Base-by-base conservation (phyloP, 2,113 vertebrate species). In the Pomatorhinus ruficollis region DNA sequence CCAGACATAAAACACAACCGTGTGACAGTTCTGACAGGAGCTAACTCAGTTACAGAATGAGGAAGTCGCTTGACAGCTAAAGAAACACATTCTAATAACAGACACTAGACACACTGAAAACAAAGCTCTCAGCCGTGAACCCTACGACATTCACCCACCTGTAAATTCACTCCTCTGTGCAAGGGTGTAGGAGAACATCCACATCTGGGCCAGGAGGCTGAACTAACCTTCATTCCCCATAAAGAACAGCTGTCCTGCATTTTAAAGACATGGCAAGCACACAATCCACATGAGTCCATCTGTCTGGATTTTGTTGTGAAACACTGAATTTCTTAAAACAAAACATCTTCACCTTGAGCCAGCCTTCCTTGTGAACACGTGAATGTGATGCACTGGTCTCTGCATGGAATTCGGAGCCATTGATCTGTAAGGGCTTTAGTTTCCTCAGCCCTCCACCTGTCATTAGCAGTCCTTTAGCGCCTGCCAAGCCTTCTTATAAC, bases 111-210 rank as follows among this genome's bases (percentile, higher is more conserved):
- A 59, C 28, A 10, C 39, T 24, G n/a, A 68, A 86, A 92, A 61
- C 39, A 90, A 69, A 87, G 30, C 52, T 86, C 68, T 88, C 39
- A 65, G 1, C 39, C 1, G 1, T 22, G 27, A 78, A 12, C 56
- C 56, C 17, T 25, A 7, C 5, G 4, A 61, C 25, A 14, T 37
- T 47, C 23, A 75, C 19, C 5, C 11, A 27, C 16, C 17, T 0
- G 0, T 68, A 75, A 91, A 89, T 30, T 35, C 28, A 16, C 4
- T 93, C 11, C 16, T 44, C 16, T 66, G n/a, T 45, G 33, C 42
- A 45, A 53, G 25, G 23, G 5, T 57, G 11, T 21, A n/a, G 30
- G 15, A 78, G 17, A 76, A 5, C 37, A 66, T 3, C 28, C 57
- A n/a, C 47, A 35, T 15, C 78, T 70, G 45, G 31, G 19, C 37